Evolutionary conservation across 2,797 vertebrate genomes (phyloP).

Genomic region (Leptatherina wallacei): DNA sequence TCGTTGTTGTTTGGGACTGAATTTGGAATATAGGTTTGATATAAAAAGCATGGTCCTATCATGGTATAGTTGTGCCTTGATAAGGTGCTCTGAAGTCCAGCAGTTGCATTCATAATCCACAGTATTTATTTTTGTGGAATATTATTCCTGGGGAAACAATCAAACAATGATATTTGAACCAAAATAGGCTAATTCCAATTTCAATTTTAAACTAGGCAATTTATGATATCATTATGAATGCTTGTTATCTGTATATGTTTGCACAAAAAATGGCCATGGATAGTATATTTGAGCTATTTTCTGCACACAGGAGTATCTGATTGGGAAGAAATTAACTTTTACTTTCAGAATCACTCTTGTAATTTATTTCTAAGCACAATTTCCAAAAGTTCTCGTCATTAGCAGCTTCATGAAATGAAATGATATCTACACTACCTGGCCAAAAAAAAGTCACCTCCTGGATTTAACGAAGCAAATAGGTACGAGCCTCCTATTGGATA

Average conservation of each 20-base stretch:
- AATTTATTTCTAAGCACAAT: no score
- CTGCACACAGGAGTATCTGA: not conserved
- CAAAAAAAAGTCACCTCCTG: no score
- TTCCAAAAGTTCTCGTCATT: not conserved
- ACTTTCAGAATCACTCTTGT: not conserved
- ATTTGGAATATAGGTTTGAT: conserved; percentile 8
- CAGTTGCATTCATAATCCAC: conserved; percentile 1
- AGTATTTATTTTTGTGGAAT: conserved; percentile 11
- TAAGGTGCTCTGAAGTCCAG: conserved; percentile 28
- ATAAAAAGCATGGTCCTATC: conserved; percentile 26
- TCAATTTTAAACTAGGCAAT: not conserved
- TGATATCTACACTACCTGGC: no score
- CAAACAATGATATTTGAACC: not conserved
- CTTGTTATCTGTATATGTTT: not conserved
- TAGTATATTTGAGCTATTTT: not conserved
- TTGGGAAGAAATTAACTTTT: not conserved
- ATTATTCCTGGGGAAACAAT: not conserved
- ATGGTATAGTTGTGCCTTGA: not conserved
- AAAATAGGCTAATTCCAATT: not conserved
- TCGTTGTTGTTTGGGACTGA: conserved; percentile 28
- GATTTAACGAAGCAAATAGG: no score
- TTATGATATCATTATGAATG: not conserved
- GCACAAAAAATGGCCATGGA: not conserved
- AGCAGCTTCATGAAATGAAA: not conserved
- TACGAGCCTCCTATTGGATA: no score